Evolutionary conservation across 2,888 invertebrate species (phyloP).

Genomic region (Plebejus melissa): DNA sequence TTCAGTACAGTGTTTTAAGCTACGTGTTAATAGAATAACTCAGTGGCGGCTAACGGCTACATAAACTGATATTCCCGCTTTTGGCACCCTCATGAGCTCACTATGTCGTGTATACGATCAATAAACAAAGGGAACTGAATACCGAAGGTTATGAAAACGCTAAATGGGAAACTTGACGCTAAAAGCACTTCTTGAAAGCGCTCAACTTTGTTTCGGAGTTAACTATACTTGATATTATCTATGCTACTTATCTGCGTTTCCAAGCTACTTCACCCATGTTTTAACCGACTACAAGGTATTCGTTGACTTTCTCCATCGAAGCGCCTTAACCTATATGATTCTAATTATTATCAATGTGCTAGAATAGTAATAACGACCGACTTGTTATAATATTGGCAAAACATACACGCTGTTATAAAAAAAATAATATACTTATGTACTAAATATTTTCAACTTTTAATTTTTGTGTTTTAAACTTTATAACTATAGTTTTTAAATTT

Average conservation of each 20-base stretch:
- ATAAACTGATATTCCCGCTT: background rate
- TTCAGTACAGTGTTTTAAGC: background rate
- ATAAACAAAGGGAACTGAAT: background rate
- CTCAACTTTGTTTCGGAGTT: slow-evolving; percentile 23
- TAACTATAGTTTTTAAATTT: background rate
- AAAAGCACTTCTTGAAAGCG: slow-evolving; percentile 26
- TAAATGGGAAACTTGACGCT: slow-evolving; percentile 32
- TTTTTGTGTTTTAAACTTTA: background rate
- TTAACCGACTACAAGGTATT: background rate
- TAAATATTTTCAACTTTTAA: background rate
- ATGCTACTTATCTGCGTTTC: background rate
- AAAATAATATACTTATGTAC: too few species aligned
- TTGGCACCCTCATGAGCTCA: background rate
- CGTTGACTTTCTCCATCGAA: too few species aligned
- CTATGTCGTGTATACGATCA: slow-evolving; percentile 1
- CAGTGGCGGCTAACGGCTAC: background rate
- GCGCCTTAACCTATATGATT: too few species aligned
- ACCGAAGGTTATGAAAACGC: slow-evolving; percentile 26
- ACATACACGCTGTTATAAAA: too few species aligned
- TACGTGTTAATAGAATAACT: background rate
- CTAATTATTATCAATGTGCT: too few species aligned
- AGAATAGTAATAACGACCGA: too few species aligned
- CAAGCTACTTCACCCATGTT: background rate
- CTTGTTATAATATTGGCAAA: too few species aligned
- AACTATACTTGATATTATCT: background rate